phyloP scores from a whole-genome alignment of 2,113 vertebrate species.

The Hiodon tergisus region DNA sequence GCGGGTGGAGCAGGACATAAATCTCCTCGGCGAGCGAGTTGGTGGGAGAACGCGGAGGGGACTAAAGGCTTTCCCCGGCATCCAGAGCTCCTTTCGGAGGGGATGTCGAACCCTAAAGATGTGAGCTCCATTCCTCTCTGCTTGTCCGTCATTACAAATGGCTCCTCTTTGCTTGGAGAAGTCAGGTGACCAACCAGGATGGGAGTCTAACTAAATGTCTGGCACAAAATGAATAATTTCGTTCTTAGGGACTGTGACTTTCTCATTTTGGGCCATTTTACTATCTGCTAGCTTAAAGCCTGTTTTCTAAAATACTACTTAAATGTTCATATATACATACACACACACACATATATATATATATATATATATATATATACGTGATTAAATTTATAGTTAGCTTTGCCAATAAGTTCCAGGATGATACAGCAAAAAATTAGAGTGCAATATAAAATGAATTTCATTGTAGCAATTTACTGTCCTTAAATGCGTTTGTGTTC shows the following conservation, averaged over 20 bases:
- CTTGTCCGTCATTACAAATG: background rate
- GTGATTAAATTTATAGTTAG: no score
- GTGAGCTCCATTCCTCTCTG: slow-evolving; percentile 14
- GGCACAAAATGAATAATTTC: slow-evolving; percentile 11
- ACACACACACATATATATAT: no score
- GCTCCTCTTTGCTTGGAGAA: background rate
- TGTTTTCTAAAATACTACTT: slow-evolving; percentile 43
- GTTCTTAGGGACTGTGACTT: slow-evolving; percentile 23
- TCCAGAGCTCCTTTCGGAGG: slow-evolving; percentile 5
- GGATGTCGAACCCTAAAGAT: background rate
- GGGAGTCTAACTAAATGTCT: background rate
- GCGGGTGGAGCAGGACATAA: background rate
- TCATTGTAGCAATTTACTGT: no score
- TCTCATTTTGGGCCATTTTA: background rate
- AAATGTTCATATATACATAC: slow-evolving; percentile 61
- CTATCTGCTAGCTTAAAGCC: slow-evolving; percentile 32
- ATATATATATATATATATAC: no score
- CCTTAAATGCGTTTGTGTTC: no score
- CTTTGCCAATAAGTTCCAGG: no score
- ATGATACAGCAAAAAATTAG: no score
- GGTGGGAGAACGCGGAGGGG: background rate
- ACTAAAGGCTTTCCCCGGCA: background rate
- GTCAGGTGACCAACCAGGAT: background rate
- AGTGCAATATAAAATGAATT: no score
- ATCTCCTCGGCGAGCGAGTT: background rate